Base-by-base conservation (phyloP, 2,888 invertebrate genomes). In the Drosophila greeni region DNA sequence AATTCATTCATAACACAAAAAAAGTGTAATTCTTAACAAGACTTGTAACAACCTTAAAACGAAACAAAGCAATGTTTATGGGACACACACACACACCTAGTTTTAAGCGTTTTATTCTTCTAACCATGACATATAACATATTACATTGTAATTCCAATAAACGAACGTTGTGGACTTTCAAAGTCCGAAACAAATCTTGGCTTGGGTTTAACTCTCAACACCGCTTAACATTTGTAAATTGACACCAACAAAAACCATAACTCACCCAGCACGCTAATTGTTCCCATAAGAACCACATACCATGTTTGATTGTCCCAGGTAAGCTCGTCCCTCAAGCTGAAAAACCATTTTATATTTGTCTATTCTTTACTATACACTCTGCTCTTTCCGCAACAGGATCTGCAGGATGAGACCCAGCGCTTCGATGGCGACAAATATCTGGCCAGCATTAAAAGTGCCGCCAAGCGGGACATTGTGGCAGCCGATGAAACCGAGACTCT, bases 341-440 rank as follows among this genome's bases (percentile, higher is more conserved):
- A 3, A 16, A 48, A 2, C 18, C 11, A 1, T 42, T 18, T 2
- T 11, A 5, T 11, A 9, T 5, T 11, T 24, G n/a, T 7, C 29
- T n/a, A n/a, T 9, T n/a, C n/a, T 1, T 8, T 8, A 48, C 12
- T 48, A 33, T 31, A 26, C 26, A 26, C n/a, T 1, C 0, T 14
- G 12, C 26, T 48, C 31, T 39, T 29, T 39, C 45, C 52, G 3
- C 7, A 39, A 62, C 80, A 89, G 89, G 87, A 89, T 79, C 83
- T 87, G 65, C 85, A 86, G 65, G 88, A 89, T 84, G 88, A 89
- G 76, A 86, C 85, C 64, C 83, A 86, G 72, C 88, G 89, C 26
- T 89, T 89, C 66, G 88, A 89, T 85, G 88, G 87, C 60, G 88
- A 88, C 56, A 88, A 87, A 76, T 88, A 89, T 83, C 76, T 89